Percentiles rank a stretch among this genome's conserved stretches.
These are phyloP conservation scores for Etheostoma cragini DNA, from an alignment of 2,113 vertebrate species.

Conservation along the genomic window DNA sequence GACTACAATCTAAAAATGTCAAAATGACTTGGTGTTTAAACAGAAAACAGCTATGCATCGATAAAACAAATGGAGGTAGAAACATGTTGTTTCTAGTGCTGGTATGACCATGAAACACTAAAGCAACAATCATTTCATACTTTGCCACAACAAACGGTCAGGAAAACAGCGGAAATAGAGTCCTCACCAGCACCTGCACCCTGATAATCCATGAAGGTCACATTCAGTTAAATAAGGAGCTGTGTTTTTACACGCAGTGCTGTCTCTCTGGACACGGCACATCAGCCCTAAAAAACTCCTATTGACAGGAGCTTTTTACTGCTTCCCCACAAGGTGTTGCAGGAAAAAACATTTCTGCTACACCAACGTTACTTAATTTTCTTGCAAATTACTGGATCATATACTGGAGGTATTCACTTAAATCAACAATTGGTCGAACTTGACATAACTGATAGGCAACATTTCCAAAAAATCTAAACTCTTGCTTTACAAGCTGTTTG, in stretches of 20 bases:
- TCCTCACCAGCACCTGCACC: neutral
- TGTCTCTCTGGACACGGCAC: neutral
- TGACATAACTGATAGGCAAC: neutral
- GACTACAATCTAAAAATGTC: neutral
- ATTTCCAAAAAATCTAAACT: too few species aligned
- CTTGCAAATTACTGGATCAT: neutral
- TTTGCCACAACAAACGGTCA: neutral
- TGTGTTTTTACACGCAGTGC: neutral
- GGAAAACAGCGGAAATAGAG: neutral
- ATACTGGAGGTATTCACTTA: neutral
- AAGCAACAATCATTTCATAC: neutral
- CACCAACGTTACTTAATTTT: neutral
- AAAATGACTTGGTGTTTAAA: neutral
- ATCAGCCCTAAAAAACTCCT: neutral
- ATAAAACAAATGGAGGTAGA: neutral
- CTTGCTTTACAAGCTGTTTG: too few species aligned
- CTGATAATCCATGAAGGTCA: neutral
- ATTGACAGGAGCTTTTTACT: neutral
- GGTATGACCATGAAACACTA: neutral
- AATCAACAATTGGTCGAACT: neutral
- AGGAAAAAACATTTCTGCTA: neutral
- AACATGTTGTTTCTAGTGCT: too few species aligned
- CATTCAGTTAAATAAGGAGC: neutral
- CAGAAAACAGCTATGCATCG: too few species aligned
- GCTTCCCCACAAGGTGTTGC: neutral